Evolutionary conservation across 2,797 vertebrate species (phyloP).

Genomic region (Coccyzus lansbergi): DNA sequence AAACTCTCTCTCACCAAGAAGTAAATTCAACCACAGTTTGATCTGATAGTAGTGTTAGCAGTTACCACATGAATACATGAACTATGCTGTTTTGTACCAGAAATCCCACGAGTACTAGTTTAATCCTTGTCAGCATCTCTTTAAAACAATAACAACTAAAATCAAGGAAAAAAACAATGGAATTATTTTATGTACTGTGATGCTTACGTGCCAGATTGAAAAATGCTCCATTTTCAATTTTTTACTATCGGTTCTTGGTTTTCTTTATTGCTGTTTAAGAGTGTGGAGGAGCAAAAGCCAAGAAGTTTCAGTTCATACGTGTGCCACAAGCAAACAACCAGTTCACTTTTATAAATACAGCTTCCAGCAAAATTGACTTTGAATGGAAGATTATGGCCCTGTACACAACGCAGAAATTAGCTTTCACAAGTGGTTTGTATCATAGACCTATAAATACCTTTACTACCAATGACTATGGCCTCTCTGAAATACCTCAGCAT

Average conservation of each 20-base stretch:
- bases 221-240: background rate
- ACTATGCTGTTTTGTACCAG: background rate
- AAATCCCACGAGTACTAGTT: background rate
- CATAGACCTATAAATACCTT: background rate
- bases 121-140: background rate
- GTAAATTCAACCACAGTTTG: background rate
- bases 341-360: background rate
- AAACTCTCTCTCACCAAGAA: background rate
- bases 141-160: background rate
- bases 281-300: background rate
- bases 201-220: background rate
- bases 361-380: background rate
- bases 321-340: background rate
- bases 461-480: background rate
- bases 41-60: background rate
- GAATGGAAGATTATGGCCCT: background rate
- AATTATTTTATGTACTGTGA: background rate
- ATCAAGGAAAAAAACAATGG: background rate
- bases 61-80: background rate
- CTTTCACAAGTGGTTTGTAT: background rate
- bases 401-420: background rate
- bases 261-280: background rate
- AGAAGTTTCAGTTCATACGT: background rate
- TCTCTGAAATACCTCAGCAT: background rate
- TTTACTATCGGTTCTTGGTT: background rate